phyloP scores from a whole-genome alignment of 1,140 invertebrate genomes.

The Nephila pilipes region DNA sequence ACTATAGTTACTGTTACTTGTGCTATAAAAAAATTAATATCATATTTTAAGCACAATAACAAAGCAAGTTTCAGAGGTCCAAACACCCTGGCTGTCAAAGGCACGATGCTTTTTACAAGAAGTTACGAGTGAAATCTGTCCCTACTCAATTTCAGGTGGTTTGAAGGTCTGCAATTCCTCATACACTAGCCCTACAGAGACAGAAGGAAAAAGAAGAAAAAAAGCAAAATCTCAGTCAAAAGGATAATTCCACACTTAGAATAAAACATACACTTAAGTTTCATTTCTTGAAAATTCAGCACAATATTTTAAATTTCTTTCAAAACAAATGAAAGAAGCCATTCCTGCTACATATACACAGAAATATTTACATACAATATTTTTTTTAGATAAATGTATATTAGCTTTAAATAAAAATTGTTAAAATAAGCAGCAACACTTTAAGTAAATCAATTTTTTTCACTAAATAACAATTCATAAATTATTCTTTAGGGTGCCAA shows the following conservation, averaged over 20 bases:
- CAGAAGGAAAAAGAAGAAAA: conserved; percentile 47
- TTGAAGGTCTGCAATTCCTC: conserved; percentile 76
- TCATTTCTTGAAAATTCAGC: background rate
- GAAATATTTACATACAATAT: too few species aligned
- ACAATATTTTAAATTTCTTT: background rate
- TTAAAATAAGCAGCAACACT: too few species aligned
- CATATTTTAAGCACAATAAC: background rate
- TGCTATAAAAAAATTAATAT: too few species aligned
- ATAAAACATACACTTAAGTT: background rate
- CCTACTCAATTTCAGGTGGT: conserved; percentile 52
- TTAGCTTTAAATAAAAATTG: too few species aligned
- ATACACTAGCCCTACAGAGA: conserved; percentile 76
- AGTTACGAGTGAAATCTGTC: background rate
- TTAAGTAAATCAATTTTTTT: too few species aligned
- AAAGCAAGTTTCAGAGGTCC: background rate
- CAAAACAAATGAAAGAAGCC: background rate
- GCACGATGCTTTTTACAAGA: background rate
- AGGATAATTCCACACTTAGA: conserved; percentile 69
- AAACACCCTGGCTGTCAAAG: background rate
- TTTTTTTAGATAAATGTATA: too few species aligned
- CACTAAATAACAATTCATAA: too few species aligned
- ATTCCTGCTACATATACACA: too few species aligned
- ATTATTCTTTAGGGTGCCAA: too few species aligned
- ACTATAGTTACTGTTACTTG: too few species aligned
- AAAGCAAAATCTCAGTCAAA: conserved; percentile 72